Conservation (phyloP, 2,113 vertebrate genomes). For the Chamaea fasciata region DNA sequence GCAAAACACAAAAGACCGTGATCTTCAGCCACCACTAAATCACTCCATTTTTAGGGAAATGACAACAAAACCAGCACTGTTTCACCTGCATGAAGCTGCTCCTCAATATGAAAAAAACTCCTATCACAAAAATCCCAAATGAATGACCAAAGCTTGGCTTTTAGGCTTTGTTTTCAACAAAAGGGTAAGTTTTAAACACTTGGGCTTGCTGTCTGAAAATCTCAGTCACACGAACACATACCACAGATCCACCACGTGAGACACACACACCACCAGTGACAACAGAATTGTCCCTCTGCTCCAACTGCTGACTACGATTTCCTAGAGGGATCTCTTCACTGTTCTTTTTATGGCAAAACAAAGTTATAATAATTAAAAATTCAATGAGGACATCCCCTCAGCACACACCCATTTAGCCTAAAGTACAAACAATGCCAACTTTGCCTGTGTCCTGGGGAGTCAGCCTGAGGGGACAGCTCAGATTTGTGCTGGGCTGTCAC, state of each 20-base stretch:
- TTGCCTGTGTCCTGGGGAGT: not conserved
- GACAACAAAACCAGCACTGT: rapidly evolving
- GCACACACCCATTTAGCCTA: not conserved
- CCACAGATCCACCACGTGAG: rapidly evolving
- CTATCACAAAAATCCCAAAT: not conserved
- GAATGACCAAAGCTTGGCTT: not conserved
- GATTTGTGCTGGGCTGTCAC: not conserved
- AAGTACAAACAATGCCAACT: not conserved
- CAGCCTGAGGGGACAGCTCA: not conserved
- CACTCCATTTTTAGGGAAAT: not conserved
- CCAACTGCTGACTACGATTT: not conserved
- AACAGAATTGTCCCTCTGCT: not conserved
- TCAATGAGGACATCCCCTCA: not conserved
- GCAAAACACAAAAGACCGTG: not conserved
- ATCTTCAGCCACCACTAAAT: not conserved
- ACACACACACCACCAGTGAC: not conserved
- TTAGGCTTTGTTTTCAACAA: not conserved
- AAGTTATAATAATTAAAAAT: not conserved
- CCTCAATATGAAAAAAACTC: not conserved
- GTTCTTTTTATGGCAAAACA: not conserved
- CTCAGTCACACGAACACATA: not conserved
- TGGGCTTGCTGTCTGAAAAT: not conserved
- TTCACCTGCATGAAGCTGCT: not conserved
- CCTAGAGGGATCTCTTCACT: not conserved
- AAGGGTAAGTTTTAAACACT: not conserved